Percentiles rank a stretch among this genome's conserved stretches.
These are phyloP conservation scores for Mormoops blainvillei DNA, from an alignment of 2,113 vertebrate genomes.

Conservation along the genomic window DNA sequence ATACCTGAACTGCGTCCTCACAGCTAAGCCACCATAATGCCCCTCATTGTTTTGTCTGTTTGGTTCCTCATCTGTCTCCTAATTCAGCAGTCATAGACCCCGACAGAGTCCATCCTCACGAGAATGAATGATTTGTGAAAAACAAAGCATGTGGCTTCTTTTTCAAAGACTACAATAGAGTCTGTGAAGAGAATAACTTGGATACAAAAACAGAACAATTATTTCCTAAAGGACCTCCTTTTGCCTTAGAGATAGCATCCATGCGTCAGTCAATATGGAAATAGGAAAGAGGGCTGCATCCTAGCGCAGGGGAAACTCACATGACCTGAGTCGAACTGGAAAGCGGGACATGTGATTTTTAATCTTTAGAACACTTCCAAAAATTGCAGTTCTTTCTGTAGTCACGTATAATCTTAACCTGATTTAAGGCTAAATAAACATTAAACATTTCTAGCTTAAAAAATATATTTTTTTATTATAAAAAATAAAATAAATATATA, in stretches of 20 bases:
- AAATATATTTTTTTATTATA: no score
- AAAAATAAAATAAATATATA: no score
- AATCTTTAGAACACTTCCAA: not conserved
- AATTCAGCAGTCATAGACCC: slow-evolving; percentile 39
- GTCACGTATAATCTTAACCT: not conserved
- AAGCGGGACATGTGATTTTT: not conserved
- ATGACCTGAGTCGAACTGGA: not conserved
- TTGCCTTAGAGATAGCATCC: not conserved
- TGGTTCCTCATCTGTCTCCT: slow-evolving; percentile 51
- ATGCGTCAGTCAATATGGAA: not conserved
- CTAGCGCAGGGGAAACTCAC: not conserved
- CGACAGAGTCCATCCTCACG: slow-evolving; percentile 8
- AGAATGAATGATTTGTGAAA: slow-evolving; percentile 59
- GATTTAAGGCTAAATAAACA: slow-evolving; percentile 1
- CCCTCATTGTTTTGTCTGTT: slow-evolving; percentile 59
- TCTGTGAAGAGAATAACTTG: slow-evolving; percentile 22
- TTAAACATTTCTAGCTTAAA: not conserved
- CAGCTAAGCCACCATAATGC: slow-evolving; percentile 18
- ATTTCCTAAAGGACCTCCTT: not conserved
- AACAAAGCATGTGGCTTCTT: not conserved
- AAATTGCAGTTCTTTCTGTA: not conserved
- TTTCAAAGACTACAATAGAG: not conserved
- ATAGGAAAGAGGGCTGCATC: not conserved
- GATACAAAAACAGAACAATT: not conserved
- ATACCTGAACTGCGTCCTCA: not conserved